Evolutionary conservation across 2,888 invertebrate genomes (phyloP).

Genomic region (Bugulina stolonifera): DNA sequence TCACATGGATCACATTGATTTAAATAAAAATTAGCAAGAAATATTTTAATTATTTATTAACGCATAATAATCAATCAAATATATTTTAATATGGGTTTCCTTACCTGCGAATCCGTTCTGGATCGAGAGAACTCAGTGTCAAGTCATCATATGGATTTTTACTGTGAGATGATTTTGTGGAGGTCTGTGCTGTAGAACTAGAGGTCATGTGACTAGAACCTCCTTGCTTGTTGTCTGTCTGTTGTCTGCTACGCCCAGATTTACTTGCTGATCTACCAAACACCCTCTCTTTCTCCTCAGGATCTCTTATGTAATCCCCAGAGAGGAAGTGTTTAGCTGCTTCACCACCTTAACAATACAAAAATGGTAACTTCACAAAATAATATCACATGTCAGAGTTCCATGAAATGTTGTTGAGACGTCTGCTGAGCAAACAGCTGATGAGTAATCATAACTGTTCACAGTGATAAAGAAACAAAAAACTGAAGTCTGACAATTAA

Average conservation of each 20-base stretch:
- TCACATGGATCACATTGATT: too few species aligned
- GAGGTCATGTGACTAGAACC: neutral
- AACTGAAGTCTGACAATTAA: too few species aligned
- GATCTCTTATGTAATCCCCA: neutral
- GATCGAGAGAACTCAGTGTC: neutral
- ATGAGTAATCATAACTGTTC: too few species aligned
- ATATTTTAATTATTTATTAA: too few species aligned
- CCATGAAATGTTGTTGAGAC: too few species aligned
- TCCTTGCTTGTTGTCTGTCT: neutral
- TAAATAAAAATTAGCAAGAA: too few species aligned
- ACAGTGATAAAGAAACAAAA: too few species aligned
- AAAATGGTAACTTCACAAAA: too few species aligned
- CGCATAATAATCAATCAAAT: too few species aligned
- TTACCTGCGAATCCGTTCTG: slow-evolving; percentile 12
- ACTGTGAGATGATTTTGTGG: neutral
- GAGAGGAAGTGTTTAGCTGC: slow-evolving; percentile 3
- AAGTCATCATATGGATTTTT: neutral
- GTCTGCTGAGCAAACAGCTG: too few species aligned
- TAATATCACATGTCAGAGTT: too few species aligned
- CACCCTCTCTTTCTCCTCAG: neutral
- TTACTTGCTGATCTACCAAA: neutral
- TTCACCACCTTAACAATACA: slow-evolving; percentile 3
- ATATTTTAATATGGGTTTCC: too few species aligned
- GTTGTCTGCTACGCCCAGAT: neutral
- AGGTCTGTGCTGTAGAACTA: neutral